phyloP scores from a whole-genome alignment of 2,797 vertebrate species.

The Rhinella marina region DNA sequence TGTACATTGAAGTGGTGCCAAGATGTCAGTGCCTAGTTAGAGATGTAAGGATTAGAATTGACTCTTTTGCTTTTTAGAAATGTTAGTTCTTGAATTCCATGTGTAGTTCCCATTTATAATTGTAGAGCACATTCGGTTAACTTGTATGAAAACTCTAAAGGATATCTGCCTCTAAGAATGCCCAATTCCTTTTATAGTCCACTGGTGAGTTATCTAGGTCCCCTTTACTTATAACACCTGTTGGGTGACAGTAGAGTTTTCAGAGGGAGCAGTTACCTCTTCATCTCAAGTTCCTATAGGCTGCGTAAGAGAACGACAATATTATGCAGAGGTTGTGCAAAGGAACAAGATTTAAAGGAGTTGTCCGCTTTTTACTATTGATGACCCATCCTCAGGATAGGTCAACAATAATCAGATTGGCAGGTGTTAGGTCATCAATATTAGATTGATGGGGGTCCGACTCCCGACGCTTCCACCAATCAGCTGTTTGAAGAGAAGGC shows the following conservation, averaged over 20 bases:
- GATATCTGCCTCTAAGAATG: background rate
- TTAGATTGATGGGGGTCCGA: no score
- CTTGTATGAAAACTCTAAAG: background rate
- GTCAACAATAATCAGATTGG: no score
- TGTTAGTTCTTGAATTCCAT: background rate
- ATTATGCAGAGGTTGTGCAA: background rate
- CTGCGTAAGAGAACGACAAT: background rate
- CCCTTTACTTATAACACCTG: background rate
- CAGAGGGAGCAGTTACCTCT: background rate
- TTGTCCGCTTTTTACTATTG: no score
- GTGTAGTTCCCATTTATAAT: background rate
- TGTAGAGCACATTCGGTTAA: background rate
- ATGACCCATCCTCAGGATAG: no score
- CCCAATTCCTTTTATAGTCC: background rate
- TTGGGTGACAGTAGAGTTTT: background rate
- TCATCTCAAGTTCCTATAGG: background rate
- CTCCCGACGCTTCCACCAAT: no score
- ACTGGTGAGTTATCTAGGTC: background rate
- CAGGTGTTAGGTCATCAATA: no score
- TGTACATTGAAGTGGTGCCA: background rate
- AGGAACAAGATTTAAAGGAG: no score
- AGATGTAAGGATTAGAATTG: no score
- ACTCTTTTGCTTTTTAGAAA: background rate
- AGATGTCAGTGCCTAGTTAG: no score
- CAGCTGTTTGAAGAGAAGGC: no score